Percentiles rank a stretch among this genome's conserved stretches.
These are phyloP conservation scores for Nebria brevicollis DNA, from an alignment of 2,888 invertebrate species.

Conservation along the genomic window DNA sequence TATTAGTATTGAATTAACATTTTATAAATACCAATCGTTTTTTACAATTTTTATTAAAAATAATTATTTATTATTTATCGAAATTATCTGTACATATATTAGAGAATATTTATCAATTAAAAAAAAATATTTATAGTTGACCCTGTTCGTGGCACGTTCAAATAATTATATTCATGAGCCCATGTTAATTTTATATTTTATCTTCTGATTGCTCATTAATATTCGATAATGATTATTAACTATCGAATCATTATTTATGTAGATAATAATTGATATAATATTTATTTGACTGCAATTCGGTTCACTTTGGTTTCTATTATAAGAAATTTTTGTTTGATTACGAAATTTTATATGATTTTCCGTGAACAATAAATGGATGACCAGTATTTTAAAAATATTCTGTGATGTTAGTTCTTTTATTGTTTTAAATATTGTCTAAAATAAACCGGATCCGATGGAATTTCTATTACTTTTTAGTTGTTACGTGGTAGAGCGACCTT, in stretches of 20 bases:
- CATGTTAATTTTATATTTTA: no score
- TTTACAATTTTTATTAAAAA: not conserved
- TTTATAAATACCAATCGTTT: not conserved
- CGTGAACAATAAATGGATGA: no score
- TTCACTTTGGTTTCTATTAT: no score
- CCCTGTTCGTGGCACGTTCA: not conserved
- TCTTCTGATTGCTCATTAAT: not conserved
- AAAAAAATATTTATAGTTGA: not conserved
- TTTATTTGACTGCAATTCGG: not conserved
- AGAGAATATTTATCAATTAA: not conserved
- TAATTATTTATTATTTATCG: not conserved
- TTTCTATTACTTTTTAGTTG: slow-evolving; percentile 13
- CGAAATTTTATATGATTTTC: no score
- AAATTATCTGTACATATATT: not conserved
- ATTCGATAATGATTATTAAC: not conserved
- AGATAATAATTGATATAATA: not conserved
- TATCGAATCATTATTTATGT: not conserved
- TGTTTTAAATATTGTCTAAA: not conserved
- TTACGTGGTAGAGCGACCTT: slow-evolving; percentile 26
- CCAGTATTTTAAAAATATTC: not conserved
- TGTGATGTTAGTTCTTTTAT: not conserved
- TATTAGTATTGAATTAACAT: not conserved
- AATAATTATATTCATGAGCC: not conserved
- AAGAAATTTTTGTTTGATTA: no score
- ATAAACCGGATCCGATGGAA: slow-evolving; percentile 35